These are phyloP conservation scores for Drosophila atripex DNA, from an alignment of 2,888 invertebrate genomes.

Conservation along the genomic window DNA sequence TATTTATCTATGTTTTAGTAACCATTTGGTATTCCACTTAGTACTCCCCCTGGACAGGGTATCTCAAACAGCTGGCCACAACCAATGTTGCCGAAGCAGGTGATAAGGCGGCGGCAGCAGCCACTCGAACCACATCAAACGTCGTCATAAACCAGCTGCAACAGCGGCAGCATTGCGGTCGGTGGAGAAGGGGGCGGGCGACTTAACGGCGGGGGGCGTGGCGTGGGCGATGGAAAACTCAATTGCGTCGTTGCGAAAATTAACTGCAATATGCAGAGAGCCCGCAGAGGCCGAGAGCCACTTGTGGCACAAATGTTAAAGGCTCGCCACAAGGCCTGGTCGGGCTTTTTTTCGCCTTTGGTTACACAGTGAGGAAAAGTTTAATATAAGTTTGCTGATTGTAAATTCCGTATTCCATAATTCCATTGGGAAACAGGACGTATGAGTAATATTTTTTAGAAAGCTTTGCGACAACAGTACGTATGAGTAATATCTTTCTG, in stretches of 20 bases:
- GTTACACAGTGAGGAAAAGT: background rate
- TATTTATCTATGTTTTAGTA: background rate
- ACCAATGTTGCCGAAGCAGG: constrained; percentile 26
- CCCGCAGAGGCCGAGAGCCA: constrained; percentile 37
- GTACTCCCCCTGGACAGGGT: constrained; percentile 15
- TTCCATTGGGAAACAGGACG: background rate
- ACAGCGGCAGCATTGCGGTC: constrained; percentile 2
- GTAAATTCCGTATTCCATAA: too few species aligned
- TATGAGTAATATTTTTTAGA: background rate
- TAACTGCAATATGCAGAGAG: constrained; percentile 63
- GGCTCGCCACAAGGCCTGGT: constrained; percentile 59
- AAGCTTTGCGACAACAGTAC: background rate
- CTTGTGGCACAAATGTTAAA: constrained; percentile 67
- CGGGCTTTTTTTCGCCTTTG: constrained; percentile 4
- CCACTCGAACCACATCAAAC: constrained; percentile 40
- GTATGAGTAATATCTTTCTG: background rate
- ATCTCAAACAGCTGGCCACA: constrained; percentile 42
- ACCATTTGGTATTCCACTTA: background rate
- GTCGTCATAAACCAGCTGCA: constrained; percentile 72
- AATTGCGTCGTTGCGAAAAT: constrained; percentile 79
- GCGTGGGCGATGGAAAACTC: constrained; percentile 49
- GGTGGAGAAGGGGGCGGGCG: constrained; percentile 43
- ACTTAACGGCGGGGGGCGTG: constrained; percentile 39
- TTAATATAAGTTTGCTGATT: too few species aligned
- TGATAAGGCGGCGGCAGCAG: constrained; percentile 40